A percentile compares a stretch with the other conserved stretches of the same genome.
These are phyloP conservation scores for Chloroceryle aenea DNA, from an alignment of 2,113 vertebrate species.

Conservation along the genomic window DNA sequence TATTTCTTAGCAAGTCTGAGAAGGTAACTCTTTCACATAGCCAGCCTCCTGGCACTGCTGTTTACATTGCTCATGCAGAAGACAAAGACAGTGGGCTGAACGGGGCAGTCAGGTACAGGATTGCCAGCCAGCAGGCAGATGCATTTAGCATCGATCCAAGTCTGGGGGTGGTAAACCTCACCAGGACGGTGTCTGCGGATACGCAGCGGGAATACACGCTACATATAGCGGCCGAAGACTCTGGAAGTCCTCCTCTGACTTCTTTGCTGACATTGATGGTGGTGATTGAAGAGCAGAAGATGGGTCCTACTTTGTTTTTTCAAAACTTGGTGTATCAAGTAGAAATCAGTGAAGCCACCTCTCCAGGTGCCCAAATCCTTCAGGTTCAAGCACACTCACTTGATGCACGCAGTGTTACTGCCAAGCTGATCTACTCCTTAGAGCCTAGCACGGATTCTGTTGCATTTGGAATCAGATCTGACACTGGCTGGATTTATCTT, in stretches of 20 bases:
- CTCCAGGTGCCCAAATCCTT: conserved; percentile 76
- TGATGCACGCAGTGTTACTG: background rate
- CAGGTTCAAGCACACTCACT: conserved; percentile 78
- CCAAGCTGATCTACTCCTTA: conserved; percentile 73
- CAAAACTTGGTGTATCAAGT: conserved; percentile 88
- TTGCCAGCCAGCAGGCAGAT: conserved; percentile 57
- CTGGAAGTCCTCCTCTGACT: conserved; percentile 78
- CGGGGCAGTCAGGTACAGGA: conserved; percentile 80
- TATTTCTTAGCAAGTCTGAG: conserved; percentile 77
- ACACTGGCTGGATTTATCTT: conserved; percentile 87
- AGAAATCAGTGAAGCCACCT: conserved; percentile 85
- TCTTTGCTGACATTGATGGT: conserved; percentile 78
- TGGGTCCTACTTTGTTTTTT: conserved; percentile 78
- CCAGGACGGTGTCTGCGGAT: conserved; percentile 53
- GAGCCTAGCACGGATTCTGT: conserved; percentile 65
- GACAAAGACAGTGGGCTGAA: conserved; percentile 88
- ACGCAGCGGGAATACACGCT: conserved; percentile 66
- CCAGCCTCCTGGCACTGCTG: conserved; percentile 79
- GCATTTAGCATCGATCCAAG: conserved; percentile 78
- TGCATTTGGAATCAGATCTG: conserved; percentile 80
- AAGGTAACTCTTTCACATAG: conserved; percentile 73
- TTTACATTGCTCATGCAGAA: conserved; percentile 88
- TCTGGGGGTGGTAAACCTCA: conserved; percentile 83
- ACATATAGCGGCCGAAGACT: conserved; percentile 81
- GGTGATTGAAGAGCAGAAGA: conserved; percentile 68